Evolutionary conservation across 2,113 vertebrate species (phyloP).

Genomic region (Crypturellus undulatus): DNA sequence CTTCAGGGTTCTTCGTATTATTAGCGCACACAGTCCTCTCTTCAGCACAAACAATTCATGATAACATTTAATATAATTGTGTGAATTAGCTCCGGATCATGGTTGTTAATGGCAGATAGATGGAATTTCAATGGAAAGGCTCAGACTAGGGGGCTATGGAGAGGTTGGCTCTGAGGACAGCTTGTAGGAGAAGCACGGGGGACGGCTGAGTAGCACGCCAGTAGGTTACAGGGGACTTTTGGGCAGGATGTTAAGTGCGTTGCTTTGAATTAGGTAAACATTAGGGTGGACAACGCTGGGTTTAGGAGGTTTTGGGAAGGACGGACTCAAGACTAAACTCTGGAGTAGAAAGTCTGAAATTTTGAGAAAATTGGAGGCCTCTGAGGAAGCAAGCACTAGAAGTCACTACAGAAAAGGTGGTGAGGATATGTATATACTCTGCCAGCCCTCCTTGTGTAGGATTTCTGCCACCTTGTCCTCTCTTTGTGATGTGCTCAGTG

Average conservation of each 20-base stretch:
- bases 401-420: background rate
- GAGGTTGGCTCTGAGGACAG: background rate
- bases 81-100: background rate
- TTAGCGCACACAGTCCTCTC: background rate
- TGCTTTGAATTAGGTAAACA: background rate
- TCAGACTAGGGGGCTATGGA: background rate
- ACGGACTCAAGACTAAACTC: background rate
- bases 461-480: background rate
- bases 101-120: background rate
- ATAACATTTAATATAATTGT: background rate
- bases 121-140: background rate
- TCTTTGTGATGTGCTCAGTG: background rate
- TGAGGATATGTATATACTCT: background rate
- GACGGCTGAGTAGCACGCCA: background rate
- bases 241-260: background rate
- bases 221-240: background rate
- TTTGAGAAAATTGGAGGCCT: background rate
- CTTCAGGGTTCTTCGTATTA: background rate
- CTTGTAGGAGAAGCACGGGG: background rate
- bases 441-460: background rate
- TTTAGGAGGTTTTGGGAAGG: background rate
- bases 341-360: background rate
- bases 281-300: fast-evolving
- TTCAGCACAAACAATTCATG: background rate
- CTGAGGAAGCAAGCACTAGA: background rate